Evolutionary conservation across 2,888 invertebrate species (phyloP).

Genomic region (Tridacna gigas): DNA sequence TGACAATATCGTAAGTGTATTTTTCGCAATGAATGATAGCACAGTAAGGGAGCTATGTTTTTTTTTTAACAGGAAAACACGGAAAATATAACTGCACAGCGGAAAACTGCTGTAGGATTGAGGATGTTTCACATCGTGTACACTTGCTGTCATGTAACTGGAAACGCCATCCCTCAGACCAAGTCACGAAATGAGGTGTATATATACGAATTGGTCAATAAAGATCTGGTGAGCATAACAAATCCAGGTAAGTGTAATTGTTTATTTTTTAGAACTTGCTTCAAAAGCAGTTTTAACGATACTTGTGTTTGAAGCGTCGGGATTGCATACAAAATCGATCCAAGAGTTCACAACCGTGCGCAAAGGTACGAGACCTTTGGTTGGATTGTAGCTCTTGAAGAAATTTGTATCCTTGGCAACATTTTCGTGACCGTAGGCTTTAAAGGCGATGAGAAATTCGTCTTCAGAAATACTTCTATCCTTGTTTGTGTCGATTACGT

Average conservation of each 20-base stretch:
- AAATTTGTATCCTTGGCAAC: conserved; percentile 65
- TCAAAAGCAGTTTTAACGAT: conserved; percentile 67
- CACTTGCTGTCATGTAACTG: too few species aligned
- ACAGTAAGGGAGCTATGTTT: too few species aligned
- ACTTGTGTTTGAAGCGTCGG: conserved; percentile 50
- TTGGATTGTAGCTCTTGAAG: conserved; percentile 59
- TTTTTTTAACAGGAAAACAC: too few species aligned
- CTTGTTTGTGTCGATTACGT: conserved; percentile 71
- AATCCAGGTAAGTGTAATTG: background rate
- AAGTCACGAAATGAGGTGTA: background rate
- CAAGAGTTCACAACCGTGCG: conserved; percentile 66
- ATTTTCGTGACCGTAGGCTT: conserved; percentile 71
- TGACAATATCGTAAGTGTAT: too few species aligned
- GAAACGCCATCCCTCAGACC: background rate
- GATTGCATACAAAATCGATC: conserved; percentile 55
- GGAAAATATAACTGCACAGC: too few species aligned
- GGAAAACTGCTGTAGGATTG: too few species aligned
- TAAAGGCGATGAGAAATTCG: conserved; percentile 70
- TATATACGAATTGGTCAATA: conserved; percentile 4
- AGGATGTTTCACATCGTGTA: too few species aligned
- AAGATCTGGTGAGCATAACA: conserved; percentile 2
- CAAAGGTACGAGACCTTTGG: conserved; percentile 63
- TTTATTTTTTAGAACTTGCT: conserved; percentile 43
- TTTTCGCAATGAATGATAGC: too few species aligned
- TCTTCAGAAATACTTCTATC: conserved; percentile 68